Evolutionary conservation across 1,140 invertebrate genomes (phyloP), one percentile per base, ranked within the genome.

Genomic region (Lordiphosa collinella): DNA sequence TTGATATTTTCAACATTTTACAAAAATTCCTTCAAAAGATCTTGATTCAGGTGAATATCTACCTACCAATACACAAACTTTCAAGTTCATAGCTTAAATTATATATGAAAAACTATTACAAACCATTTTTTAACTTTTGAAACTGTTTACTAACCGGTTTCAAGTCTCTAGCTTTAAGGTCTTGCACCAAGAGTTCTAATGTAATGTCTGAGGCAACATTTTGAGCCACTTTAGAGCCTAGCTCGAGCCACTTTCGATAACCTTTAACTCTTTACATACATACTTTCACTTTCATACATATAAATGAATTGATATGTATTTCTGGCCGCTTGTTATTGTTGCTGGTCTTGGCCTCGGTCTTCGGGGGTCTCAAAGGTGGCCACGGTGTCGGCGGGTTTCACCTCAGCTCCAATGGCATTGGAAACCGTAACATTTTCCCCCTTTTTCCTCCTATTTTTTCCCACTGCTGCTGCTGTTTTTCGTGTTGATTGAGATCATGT

Each of bases 401-500:
- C 55, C 61, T 78, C 73, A 61, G 51, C 73, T 62, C 55, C 71
- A 57, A 74, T 61, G 75, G 57, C 64, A 82, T 79, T 69, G 75
- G 69, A 60, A 79, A 69, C 71, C 73, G 37, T 46, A 14, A 46
- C 59, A 41, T 53, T 64, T 51, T 32, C 53, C 64, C 25, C 25
- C 25, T 8, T 29, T 29, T 29, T 2, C 25, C 7, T 1, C 7
- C 1, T 29, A 8, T 7, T 29, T 29, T 29, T 29, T 54, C 50
- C 46, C 53, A 31, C 72, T 49, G 32, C 40, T 52, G 54, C 71
- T 59, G 50, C 62, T 71, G 68, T 78, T 86, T 75, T 78, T 29
- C 70, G 71, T 82, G 80, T 86, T 86, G 80, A 86, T 86, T 86
- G 80, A 86, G 80, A 86, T 86, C 80, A 80, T 79, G 82, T 86